Evolutionary conservation across 2,113 vertebrate genomes (phyloP).

Genomic region (Regulus satrapa): DNA sequence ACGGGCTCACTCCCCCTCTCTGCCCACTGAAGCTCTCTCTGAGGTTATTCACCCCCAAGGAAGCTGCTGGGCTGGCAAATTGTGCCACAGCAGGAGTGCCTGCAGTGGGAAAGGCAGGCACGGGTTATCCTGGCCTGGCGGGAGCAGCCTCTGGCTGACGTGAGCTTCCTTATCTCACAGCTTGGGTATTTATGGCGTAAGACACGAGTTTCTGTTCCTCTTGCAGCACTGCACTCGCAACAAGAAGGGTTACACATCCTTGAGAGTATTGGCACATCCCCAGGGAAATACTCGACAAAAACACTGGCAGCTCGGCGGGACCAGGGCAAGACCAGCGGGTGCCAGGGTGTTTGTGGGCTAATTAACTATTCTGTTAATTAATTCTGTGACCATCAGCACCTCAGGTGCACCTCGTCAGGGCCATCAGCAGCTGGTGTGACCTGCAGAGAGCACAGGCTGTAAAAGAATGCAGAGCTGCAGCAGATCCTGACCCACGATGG

Average conservation of each 20-base stretch:
- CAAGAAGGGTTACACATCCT: background rate
- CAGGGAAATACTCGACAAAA: background rate
- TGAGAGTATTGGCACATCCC: rapidly evolving
- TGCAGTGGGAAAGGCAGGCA: background rate
- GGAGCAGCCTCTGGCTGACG: background rate
- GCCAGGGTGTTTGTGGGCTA: background rate
- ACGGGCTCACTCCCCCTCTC: background rate
- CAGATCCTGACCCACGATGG: no score
- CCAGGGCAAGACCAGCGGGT: background rate
- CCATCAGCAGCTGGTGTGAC: background rate
- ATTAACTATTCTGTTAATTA: background rate
- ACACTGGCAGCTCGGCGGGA: background rate
- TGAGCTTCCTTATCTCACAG: background rate
- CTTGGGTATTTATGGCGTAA: background rate
- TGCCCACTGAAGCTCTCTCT: background rate
- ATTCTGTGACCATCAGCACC: background rate
- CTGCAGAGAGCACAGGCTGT: background rate
- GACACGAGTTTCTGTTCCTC: background rate
- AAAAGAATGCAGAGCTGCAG: background rate
- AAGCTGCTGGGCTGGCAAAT: background rate
- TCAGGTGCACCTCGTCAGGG: rapidly evolving
- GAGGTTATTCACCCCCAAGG: background rate
- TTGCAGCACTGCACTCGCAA: background rate
- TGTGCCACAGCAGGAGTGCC: background rate
- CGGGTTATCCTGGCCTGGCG: background rate